Base-by-base conservation (phyloP, 2,113 vertebrate species). In the Crotophaga sulcirostris region DNA sequence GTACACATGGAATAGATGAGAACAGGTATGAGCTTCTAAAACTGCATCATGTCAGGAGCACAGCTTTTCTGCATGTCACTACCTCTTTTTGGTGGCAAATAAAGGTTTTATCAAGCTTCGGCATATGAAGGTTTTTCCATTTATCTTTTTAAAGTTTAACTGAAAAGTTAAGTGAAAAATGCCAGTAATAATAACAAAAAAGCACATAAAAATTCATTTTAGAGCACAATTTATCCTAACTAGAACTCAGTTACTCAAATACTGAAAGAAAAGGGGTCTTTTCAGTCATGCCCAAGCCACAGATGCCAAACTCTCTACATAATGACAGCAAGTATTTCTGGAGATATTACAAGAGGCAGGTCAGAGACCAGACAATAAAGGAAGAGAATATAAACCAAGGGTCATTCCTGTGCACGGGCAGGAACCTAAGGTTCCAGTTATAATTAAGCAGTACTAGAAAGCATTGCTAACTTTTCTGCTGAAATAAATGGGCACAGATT, bases 361-460 rank as follows among this genome's bases (percentile, higher is more conserved):
- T 88, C 49, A 84, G 68, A 77, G 72, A 84, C 21, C 36, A 77
- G 56, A 18, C 29, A 36, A 60, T 64, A 40, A 78, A 52, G 59
- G 44, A 80, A 47, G 29, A 66, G 33, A 40, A 24, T 36, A 31
- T 16, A 77, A 72, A 68, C 14, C 58, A 75, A 6, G 2, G 83
- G 52, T 90, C 33, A 55, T 33, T 90, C 8, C 33, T n/a, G 20
- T 23, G 40, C 38, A 24, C 16, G 33, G 52, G 12, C 1, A 62
- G 45, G 54, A 89, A 38, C 47, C 42, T 26, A 45, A 90, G 14
- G 42, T 20, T 55, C 5, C 55, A 58, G 75, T 38, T 86, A 63
- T 88, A 93, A 94, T 93, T 86, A 96, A 72, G 18, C 54, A 76
- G 31, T 18, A 26, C 44, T n/a, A 55, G 88, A 86, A 81, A 89